Evolutionary conservation across 2,113 vertebrate genomes (phyloP).

Genomic region (Pitta sordida): DNA sequence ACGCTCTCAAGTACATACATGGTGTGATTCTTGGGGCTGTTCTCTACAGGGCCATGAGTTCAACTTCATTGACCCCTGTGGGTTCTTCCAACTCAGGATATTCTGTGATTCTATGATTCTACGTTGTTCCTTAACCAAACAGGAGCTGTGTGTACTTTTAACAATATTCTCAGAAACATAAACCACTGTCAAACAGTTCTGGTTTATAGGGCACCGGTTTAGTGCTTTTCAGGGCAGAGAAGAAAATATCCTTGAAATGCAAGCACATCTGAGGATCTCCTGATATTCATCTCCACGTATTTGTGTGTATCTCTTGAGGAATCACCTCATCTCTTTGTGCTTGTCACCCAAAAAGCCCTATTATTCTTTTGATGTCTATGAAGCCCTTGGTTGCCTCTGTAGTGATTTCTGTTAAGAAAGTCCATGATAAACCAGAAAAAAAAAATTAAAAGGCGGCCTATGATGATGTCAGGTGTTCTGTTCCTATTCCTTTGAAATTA

Average conservation of each 20-base stretch:
- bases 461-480: fast-evolving
- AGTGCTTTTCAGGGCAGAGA: not conserved
- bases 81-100: not conserved
- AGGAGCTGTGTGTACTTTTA: not conserved
- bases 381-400: not conserved
- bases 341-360: not conserved
- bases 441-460: not conserved
- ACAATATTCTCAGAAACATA: not conserved
- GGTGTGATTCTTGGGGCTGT: not conserved
- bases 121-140: not conserved
- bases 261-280: not conserved
- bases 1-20: not conserved
- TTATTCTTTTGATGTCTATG: not conserved
- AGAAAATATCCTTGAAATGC: not conserved
- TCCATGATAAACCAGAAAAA: not conserved
- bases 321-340: not conserved
- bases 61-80: not conserved
- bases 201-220: not conserved
- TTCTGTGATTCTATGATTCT: not conserved
- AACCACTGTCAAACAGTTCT: not conserved
- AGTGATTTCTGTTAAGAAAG: not conserved
- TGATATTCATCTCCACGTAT: fast-evolving
- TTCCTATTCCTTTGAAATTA: not conserved
- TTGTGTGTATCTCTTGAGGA: not conserved
- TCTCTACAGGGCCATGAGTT: not conserved